Conservation (phyloP, 2,888 invertebrate genomes). For the Cyclophora albipunctata region DNA sequence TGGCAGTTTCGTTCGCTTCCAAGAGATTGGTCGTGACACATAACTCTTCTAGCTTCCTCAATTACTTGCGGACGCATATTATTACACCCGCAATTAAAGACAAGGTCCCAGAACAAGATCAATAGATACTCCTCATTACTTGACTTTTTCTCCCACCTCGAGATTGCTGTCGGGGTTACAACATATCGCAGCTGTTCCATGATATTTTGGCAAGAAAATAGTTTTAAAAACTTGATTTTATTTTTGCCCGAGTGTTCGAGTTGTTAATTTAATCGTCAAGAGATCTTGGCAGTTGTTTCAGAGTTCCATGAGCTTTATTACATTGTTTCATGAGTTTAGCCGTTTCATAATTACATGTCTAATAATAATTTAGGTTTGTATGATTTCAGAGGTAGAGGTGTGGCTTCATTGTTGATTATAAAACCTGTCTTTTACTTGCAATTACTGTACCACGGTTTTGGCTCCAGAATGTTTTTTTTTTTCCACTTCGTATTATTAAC, state of each 20-base stretch:
- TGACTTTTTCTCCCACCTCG: constrained; percentile 15
- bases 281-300: constrained; percentile 69
- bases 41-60: constrained; percentile 22
- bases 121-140: constrained; percentile 5
- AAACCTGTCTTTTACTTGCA: not conserved
- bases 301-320: constrained; percentile 60
- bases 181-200: constrained; percentile 56
- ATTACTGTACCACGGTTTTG: too few relatives aligned
- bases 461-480: too few relatives aligned
- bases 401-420: not conserved
- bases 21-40: constrained; percentile 14
- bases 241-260: constrained; percentile 42
- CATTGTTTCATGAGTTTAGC: constrained; percentile 47
- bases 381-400: not conserved
- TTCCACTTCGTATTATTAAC: too few relatives aligned
- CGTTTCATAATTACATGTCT: constrained; percentile 57
- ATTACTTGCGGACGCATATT: constrained; percentile 17
- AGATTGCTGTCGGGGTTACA: constrained; percentile 25
- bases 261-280: constrained; percentile 66
- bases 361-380: constrained; percentile 14
- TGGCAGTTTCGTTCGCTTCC: constrained; percentile 22
- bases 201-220: constrained; percentile 63
- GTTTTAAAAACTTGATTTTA: constrained; percentile 57
- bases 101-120: constrained; percentile 16
- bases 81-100: constrained; percentile 22